Evolutionary conservation across 2,888 invertebrate species (phyloP).

Genomic region (Steinernema carpocapsae): DNA sequence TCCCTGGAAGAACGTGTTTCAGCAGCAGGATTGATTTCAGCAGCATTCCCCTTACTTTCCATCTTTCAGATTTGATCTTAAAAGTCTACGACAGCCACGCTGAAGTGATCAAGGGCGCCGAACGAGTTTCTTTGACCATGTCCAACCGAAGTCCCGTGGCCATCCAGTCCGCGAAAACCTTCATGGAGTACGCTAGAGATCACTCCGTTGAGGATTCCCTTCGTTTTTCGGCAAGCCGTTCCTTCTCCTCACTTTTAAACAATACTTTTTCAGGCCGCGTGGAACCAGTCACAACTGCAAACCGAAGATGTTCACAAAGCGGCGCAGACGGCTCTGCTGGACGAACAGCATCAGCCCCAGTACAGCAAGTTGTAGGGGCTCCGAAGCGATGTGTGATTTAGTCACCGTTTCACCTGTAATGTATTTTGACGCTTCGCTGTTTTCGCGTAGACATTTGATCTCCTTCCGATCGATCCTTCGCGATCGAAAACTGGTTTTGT

Average conservation of each 20-base stretch:
- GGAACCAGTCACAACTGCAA: slow-evolving; percentile 85
- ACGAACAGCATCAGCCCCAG: neutral
- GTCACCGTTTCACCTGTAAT: neutral
- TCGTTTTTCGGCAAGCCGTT: slow-evolving; percentile 79
- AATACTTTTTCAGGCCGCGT: slow-evolving; percentile 75
- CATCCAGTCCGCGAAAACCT: slow-evolving; percentile 85
- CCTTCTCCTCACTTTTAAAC: neutral
- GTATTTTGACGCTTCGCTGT: neutral
- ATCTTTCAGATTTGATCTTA: slow-evolving; percentile 73
- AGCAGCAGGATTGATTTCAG: neutral
- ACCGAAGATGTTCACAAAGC: slow-evolving; percentile 84
- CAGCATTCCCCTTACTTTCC: neutral
- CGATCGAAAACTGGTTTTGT: neutral
- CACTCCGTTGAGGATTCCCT: slow-evolving; percentile 86
- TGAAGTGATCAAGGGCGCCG: slow-evolving; percentile 78
- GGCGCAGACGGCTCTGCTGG: slow-evolving; percentile 75
- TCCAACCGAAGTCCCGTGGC: slow-evolving; percentile 89
- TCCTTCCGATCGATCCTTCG: neutral
- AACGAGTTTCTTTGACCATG: slow-evolving; percentile 89
- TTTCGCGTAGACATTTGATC: neutral
- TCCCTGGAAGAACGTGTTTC: no score
- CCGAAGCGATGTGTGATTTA: slow-evolving; percentile 8
- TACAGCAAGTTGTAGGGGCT: slow-evolving; percentile 16
- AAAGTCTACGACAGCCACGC: slow-evolving; percentile 77
- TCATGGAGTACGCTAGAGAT: slow-evolving; percentile 82